Base-by-base conservation (phyloP, 2,888 invertebrate genomes). In the Oligia fasciuncula region DNA sequence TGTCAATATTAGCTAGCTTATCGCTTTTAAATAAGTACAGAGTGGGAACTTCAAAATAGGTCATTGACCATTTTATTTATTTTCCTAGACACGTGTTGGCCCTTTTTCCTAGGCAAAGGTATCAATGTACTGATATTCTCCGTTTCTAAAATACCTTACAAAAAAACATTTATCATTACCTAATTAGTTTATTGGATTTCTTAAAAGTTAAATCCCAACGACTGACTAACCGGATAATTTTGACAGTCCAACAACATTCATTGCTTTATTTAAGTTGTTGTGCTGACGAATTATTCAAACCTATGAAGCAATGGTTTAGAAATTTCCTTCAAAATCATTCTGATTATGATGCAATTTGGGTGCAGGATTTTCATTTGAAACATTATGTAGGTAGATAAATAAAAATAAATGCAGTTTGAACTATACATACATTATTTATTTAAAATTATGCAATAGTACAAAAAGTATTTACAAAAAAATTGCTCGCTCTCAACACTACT, bases 1-100 rank as follows among this genome's bases (percentile, higher is more conserved):
- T 77, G 84, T 85, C 79, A 85, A 85, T 85, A 85, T 85, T 82
- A 43, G 63, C n/a, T 23, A 23, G 40, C 82, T 82, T 85, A 85
- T 85, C 85, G 63, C 13, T 63, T 79, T 85, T 72, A 54, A 75
- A 75, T 63, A 57, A 23, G 23, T 57, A 70, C 11, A 46, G 51
- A 71, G 13, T 49, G 14, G 23, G 51, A 79, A 49, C 54, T 68
- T 54, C 4, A 65, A 72, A 65, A 81, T 49, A 68, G 73, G 66
- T 81, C 73, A 73, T 13, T 65, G 71, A 79, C 82, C 76, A 40
- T 65, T 76, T 67, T 19, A 19, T 46, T 73, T 60, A 43, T 49
- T 54, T 40, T 57, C 0, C 4, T 29, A 23, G 54, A 5, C 63
- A 73, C 73, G 71, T 57, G 79, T 35, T 19, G 11, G 5, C 0